Evolutionary conservation across 2,113 vertebrate species (phyloP).

Genomic region (Symphodus melops): DNA sequence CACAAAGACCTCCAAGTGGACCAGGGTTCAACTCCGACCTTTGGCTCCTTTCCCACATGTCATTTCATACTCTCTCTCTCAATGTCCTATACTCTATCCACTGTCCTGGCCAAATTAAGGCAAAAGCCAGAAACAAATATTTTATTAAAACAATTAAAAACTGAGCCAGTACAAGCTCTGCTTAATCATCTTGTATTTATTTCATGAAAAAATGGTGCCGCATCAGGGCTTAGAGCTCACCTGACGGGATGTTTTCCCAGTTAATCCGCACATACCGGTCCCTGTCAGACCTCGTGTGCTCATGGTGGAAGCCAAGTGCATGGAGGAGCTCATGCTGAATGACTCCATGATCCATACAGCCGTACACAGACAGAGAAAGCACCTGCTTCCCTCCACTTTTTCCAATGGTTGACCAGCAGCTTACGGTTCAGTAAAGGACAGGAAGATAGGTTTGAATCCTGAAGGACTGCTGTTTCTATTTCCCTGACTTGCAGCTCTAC

Average conservation of each 20-base stretch:
- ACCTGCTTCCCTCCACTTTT: conserved; percentile 47
- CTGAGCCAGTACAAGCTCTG: neutral
- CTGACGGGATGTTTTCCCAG: conserved; percentile 47
- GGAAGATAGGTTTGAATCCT: neutral
- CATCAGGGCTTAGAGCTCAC: conserved; percentile 5
- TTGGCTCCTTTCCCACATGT: too few species aligned
- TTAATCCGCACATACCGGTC: conserved; percentile 66
- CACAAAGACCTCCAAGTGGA: too few species aligned
- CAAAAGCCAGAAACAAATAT: too few species aligned
- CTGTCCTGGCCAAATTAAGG: too few species aligned
- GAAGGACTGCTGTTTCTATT: too few species aligned
- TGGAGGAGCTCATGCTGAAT: conserved; percentile 69
- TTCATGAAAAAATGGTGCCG: neutral
- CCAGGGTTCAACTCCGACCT: too few species aligned
- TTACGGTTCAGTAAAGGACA: neutral
- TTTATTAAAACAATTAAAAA: too few species aligned
- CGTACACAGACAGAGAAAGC: conserved; percentile 46
- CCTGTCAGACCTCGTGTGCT: conserved; percentile 69
- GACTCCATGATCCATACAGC: conserved; percentile 54
- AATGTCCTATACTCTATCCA: too few species aligned
- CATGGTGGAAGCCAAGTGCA: conserved; percentile 64
- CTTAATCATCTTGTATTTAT: neutral
- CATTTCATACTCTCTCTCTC: too few species aligned
- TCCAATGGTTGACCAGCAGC: conserved; percentile 50
- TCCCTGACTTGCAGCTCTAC: neutral